These are phyloP conservation scores for Paratilapia polleni DNA, from an alignment of 2,113 vertebrate species.

Conservation along the genomic window DNA sequence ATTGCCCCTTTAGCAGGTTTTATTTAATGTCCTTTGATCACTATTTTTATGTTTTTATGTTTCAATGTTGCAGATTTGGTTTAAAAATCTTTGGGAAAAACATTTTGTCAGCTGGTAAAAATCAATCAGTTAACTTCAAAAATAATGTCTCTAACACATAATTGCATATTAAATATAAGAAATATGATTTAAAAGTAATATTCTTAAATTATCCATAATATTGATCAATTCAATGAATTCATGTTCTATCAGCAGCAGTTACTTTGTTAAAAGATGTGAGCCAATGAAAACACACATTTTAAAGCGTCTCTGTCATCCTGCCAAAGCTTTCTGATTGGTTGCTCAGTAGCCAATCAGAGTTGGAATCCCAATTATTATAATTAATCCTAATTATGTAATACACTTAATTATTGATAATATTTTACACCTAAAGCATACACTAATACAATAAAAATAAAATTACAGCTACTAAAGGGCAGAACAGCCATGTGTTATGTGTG, in stretches of 20 bases:
- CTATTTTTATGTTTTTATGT: neutral
- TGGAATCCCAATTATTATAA: neutral
- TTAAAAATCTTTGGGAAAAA: neutral
- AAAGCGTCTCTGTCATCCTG: neutral
- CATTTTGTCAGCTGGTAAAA: accelerated
- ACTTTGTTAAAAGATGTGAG: accelerated
- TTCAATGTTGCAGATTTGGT: neutral
- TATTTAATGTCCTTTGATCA: neutral
- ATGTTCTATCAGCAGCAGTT: neutral
- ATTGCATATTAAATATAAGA: neutral
- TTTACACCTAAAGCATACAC: neutral
- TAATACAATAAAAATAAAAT: neutral
- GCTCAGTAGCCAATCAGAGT: neutral
- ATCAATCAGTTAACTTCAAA: neutral
- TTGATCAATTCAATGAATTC: neutral
- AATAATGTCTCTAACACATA: neutral
- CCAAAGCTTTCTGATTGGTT: conserved; percentile 14
- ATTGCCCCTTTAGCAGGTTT: neutral
- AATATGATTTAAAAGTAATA: too few relatives aligned
- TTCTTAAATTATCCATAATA: too few relatives aligned
- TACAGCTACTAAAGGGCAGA: neutral
- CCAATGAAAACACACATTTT: neutral
- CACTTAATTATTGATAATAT: neutral
- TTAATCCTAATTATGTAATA: neutral
- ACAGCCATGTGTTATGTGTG: neutral